phyloP scores from a whole-genome alignment of 2,888 invertebrate species.

The Lochmaea capreae region DNA sequence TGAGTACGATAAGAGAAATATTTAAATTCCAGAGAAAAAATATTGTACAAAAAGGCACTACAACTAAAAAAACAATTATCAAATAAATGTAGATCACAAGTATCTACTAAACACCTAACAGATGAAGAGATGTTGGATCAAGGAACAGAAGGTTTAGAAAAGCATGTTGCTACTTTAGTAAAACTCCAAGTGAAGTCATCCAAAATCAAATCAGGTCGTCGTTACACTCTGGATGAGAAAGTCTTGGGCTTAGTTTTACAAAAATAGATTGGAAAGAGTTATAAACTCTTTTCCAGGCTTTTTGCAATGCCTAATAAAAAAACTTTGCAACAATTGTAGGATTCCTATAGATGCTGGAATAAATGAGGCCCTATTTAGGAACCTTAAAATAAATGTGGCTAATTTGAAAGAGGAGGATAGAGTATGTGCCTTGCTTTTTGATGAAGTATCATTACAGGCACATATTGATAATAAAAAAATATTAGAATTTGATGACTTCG shows the following conservation, averaged over 20 bases:
- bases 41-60: neutral
- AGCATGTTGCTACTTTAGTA: neutral
- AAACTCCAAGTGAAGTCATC: neutral
- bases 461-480: slow-evolving; percentile 12
- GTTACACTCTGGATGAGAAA: neutral
- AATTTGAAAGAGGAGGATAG: neutral
- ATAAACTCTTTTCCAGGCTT: too few species aligned
- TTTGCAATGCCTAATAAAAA: too few species aligned
- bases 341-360: too few species aligned
- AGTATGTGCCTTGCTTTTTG: slow-evolving; percentile 20
- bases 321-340: too few species aligned
- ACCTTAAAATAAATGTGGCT: too few species aligned
- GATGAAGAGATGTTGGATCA: slow-evolving; percentile 4
- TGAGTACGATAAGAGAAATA: too few species aligned
- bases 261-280: too few species aligned
- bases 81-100: neutral
- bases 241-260: too few species aligned
- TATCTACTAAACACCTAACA: neutral
- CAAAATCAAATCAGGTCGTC: slow-evolving; percentile 2
- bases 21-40: too few species aligned
- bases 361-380: too few species aligned
- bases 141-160: neutral
- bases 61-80: neutral
- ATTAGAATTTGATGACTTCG: slow-evolving; percentile 15
- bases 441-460: slow-evolving; percentile 24